phyloP scores from a whole-genome alignment of 2,113 vertebrate genomes.

The Calcarius ornatus region DNA sequence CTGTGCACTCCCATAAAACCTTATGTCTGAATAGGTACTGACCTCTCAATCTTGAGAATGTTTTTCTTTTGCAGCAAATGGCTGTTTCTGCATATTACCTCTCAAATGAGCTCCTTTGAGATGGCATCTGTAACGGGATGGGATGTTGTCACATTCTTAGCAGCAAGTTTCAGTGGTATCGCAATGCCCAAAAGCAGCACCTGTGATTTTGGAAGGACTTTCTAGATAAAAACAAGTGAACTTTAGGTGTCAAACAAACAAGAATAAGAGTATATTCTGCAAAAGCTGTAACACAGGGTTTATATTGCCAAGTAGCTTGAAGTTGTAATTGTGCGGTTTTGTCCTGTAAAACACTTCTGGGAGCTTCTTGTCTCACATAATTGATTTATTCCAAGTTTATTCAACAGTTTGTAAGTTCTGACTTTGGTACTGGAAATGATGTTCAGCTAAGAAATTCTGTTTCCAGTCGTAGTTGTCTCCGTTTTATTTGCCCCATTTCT shows the following conservation, averaged over 20 bases:
- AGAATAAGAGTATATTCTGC: not conserved
- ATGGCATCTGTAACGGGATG: not conserved
- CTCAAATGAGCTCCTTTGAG: not conserved
- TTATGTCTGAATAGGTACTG: not conserved
- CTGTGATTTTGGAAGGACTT: not conserved
- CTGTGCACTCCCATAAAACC: constrained; percentile 19
- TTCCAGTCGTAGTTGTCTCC: not conserved
- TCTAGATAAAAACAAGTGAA: not conserved
- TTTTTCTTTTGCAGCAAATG: constrained; percentile 5
- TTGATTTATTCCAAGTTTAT: not conserved
- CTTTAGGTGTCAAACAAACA: not conserved
- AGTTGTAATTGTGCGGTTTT: not conserved
- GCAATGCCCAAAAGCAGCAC: not conserved
- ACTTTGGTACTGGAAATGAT: not conserved
- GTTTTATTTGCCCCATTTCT: not conserved
- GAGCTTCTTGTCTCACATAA: not conserved
- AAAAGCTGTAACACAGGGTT: not conserved
- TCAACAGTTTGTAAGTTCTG: not conserved
- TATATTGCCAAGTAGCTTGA: not conserved
- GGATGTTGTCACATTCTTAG: not conserved
- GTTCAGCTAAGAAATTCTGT: not conserved
- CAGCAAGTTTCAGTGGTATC: not conserved
- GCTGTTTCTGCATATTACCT: not conserved
- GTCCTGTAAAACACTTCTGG: not conserved
- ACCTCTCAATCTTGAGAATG: constrained; percentile 7